A percentile compares a stretch with the other conserved stretches of the same genome.
Evolutionary conservation across 2,888 invertebrate species (phyloP).

Genomic region (Heliconius sara): DNA sequence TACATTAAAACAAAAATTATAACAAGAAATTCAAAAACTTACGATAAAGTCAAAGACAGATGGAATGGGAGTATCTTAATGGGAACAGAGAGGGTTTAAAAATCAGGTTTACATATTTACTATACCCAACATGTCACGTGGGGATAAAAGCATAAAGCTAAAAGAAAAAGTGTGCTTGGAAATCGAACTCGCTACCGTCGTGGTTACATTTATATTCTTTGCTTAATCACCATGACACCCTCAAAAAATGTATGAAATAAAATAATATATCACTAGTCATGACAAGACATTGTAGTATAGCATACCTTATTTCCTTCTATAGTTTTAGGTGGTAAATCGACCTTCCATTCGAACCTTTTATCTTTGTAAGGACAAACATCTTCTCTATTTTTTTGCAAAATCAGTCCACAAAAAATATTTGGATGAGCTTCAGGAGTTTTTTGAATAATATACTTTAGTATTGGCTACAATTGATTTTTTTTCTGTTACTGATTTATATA

Average conservation of each 20-base stretch:
- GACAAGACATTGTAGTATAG: neutral
- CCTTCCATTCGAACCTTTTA: slow-evolving; percentile 78
- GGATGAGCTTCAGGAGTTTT: slow-evolving; percentile 79
- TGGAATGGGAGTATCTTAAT: neutral
- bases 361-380: slow-evolving; percentile 65
- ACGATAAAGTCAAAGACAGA: no score
- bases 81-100: neutral
- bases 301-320: neutral
- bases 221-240: no score
- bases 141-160: neutral
- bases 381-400: neutral
- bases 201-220: no score
- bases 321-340: slow-evolving; percentile 63
- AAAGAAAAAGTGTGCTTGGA: neutral
- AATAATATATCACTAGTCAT: neutral
- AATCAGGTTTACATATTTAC: neutral
- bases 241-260: no score
- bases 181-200: no score
- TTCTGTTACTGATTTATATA: neutral
- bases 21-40: no score
- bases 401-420: slow-evolving; percentile 79
- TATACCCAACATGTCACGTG: neutral
- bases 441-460: slow-evolving; percentile 84
- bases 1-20: no score
- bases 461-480: slow-evolving; percentile 70